Conservation (phyloP, 2,113 vertebrate species). For the Odobenus rosmarus region DNA sequence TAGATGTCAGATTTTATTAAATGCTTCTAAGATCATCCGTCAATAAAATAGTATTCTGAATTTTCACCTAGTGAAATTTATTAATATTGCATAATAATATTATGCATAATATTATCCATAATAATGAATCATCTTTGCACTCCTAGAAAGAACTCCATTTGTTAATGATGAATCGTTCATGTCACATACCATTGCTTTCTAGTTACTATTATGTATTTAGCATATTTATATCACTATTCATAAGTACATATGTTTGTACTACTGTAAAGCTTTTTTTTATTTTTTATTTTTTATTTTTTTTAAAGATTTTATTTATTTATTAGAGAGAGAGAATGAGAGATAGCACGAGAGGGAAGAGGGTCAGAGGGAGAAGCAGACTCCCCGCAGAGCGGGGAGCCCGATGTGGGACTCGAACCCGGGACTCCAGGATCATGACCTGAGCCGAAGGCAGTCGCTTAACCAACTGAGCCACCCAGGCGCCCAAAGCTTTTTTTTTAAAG, state of each 20-base stretch:
- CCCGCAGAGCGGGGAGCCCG: no score
- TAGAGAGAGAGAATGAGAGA: no score
- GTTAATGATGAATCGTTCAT: neutral
- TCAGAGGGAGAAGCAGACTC: no score
- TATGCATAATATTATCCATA: neutral
- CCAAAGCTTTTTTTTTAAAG: no score
- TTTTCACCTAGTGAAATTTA: neutral
- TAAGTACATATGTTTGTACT: neutral
- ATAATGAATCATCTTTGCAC: neutral
- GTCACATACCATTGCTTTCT: neutral
- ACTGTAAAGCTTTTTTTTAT: neutral
- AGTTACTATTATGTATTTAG: neutral
- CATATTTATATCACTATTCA: neutral
- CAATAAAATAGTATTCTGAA: neutral
- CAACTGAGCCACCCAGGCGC: no score
- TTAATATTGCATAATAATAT: neutral
- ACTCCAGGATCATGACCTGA: no score
- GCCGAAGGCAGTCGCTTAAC: no score
- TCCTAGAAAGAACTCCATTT: neutral
- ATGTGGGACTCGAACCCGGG: no score
- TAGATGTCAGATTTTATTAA: neutral
- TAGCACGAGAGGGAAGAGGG: no score
- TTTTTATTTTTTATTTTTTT: no score
- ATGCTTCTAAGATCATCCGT: neutral
- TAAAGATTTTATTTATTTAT: no score